Evolutionary conservation across 2,888 invertebrate genomes (phyloP), one percentile per base, ranked within the genome.

Genomic region (Chironomus tentans): DNA sequence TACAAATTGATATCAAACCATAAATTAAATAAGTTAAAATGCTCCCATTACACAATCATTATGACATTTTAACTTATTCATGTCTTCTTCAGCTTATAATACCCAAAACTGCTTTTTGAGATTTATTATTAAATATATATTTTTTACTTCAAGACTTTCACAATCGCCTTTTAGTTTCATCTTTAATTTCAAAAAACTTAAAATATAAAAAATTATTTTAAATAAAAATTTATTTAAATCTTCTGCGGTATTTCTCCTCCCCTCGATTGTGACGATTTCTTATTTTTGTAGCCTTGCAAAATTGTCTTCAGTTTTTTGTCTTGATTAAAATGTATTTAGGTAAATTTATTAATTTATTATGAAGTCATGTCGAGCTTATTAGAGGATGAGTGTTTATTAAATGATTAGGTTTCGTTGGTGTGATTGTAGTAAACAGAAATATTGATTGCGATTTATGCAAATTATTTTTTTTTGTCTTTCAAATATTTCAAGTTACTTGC

Each of bases 61-160:
- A 38, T 10, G 10, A 38, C 2, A 38, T 38, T 38, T 1, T 38
- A 7, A 38, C 38, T 10, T 38, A 56, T 4, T 7, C 5, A 56
- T 56, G n/a, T 56, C 56, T 56, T 56, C 56, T 56, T 56, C 56
- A 56, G 62, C 18, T 72, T 62, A 72, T 22, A 24, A 72, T 7
- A 10, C 38, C 50, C 62, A 15, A 72, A 72, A 72, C 72, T 72
- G 72, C 56, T 56, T 72, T 72, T 13, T 18, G 70, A 72, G 72
- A 72, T 70, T 70, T 70, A 70, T 70, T 70, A 24, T 56, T 56
- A 18, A 56, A 56, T 56, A 56, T 56, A 18, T 56, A 7, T 56
- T 56, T 56, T 4, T 10, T 7, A 50, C 18, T 28, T 50, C 24
- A 50, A 38, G 10, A 72, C 72, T 72, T 72, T 72, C 72, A 72